Evolutionary conservation across 1,140 invertebrate species (phyloP).

Genomic region (Plutomurus gul): DNA sequence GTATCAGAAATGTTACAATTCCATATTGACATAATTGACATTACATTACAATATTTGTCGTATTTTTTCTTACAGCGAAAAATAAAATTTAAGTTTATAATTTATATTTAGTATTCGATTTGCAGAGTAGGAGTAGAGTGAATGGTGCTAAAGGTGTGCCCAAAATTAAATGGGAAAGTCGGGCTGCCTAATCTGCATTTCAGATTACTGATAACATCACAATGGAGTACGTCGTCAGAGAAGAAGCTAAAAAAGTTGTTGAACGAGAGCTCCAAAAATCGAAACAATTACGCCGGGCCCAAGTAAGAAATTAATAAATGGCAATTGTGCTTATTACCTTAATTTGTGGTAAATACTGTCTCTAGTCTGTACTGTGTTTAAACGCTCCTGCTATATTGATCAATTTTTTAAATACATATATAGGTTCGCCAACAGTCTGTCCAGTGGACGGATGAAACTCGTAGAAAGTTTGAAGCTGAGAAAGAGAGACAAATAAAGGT

Average conservation of each 20-base stretch:
- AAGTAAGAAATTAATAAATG: background rate
- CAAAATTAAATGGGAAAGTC: background rate
- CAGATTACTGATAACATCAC: too few relatives aligned
- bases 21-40: too few relatives aligned
- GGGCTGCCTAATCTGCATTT: background rate
- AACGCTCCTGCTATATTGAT: too few relatives aligned
- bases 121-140: too few relatives aligned
- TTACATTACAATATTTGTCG: too few relatives aligned
- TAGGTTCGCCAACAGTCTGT: constrained; percentile 43
- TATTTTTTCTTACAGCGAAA: too few relatives aligned
- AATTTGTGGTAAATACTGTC: background rate
- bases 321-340: background rate
- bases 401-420: background rate
- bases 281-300: background rate
- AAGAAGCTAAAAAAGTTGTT: constrained; percentile 7
- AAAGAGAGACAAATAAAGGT: constrained; percentile 36
- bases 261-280: background rate
- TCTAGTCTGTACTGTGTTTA: too few relatives aligned
- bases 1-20: too few relatives aligned
- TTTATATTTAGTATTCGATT: too few relatives aligned
- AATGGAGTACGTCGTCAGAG: constrained; percentile 32
- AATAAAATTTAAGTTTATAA: too few relatives aligned
- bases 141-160: background rate
- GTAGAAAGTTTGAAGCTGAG: constrained; percentile 29
- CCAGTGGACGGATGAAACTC: constrained; percentile 35